Base-by-base conservation (phyloP, 1,140 invertebrate genomes). In the Chelonus insularis region DNA sequence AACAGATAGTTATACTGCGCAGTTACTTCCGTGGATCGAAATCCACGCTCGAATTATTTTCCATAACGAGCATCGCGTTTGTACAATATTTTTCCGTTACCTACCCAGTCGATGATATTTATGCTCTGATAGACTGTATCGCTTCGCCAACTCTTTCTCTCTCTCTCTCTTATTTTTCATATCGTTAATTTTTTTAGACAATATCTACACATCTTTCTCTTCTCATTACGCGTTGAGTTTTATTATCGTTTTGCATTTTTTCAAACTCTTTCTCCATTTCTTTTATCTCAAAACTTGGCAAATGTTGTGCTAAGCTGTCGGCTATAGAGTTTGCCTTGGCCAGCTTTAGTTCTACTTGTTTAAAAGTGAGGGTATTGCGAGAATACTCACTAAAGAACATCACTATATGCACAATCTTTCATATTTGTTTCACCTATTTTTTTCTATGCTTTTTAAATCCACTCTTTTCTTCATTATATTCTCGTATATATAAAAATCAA, bases 91-190 rank as follows among this genome's bases (percentile, higher is more conserved):
- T 20, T 16, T 48, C 56, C 56, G 56, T 57, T 48, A 57, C 14
- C 23, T 45, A 29, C 4, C 41, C 39, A 52, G 16, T 32, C 55
- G 54, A 61, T 63, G 67, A 74, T 72, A 75, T 77, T 75, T 75
- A 75, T 76, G 75, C 72, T 75, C 69, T 70, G 65, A 72, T 76
- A 70, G 72, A 71, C 67, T 72, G 70, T 72, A 70, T 72, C 73
- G 70, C 68, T 72, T 70, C 71, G 18, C 20, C 59, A 54, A 45
- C 25, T 29, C 43, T 32, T 34, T 47, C 32, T 39, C 29, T n/a
- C 18, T 23, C 9, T n/a, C 11, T 48, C 11, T 48, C 18, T 48
- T 48, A 25, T 48, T 48, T 20, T 18, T 48, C 11, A 18, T 25
- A 23, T n/a, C 21, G n/a, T 48, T 23, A 6, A 20, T 48, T 23